Evolutionary conservation across 2,113 vertebrate species (phyloP).

Genomic region (Oryctolagus cuniculus): mOryCun1.1 NC_091443.1:24534501-24535000

Average conservation of each 20-base stretch:
- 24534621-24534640: constrained; percentile 99
- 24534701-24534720: neutral
- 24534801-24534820: neutral
- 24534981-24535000: too few relatives aligned
- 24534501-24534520: constrained; percentile 90
- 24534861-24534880: too few relatives aligned
- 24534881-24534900: too few relatives aligned
- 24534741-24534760: neutral
- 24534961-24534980: too few relatives aligned
- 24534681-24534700: constrained; percentile 96
- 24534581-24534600: constrained; percentile 98
- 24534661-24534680: constrained; percentile 97
- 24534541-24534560: constrained; percentile 96
- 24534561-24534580: constrained; percentile 99
- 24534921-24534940: too few relatives aligned
- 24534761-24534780: neutral
- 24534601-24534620: constrained; percentile 95
- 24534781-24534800: constrained; percentile 18
- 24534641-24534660: constrained; percentile 97
- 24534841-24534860: too few relatives aligned
- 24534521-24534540: constrained; percentile 95
- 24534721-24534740: neutral
- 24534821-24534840: too few relatives aligned
- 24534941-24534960: too few relatives aligned
- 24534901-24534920: too few relatives aligned